Evolutionary conservation across 2,888 invertebrate species (phyloP).

Genomic region (Stenurella melanura): DNA sequence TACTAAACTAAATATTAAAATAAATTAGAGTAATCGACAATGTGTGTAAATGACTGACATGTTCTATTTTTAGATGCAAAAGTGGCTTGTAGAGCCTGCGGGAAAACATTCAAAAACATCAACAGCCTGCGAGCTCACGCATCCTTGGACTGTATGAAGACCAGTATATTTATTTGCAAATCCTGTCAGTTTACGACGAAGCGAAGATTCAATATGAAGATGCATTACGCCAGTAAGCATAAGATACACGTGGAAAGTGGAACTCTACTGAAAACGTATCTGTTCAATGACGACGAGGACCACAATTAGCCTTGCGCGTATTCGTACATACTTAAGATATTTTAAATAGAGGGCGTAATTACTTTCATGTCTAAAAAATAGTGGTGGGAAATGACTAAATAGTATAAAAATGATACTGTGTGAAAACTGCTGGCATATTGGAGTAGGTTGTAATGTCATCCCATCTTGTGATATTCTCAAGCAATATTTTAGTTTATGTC

Average conservation of each 20-base stretch:
- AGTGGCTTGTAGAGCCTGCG: slow-evolving; percentile 57
- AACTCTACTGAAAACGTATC: slow-evolving; percentile 32
- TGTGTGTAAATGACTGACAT: neutral
- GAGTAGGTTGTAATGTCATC: too few species aligned
- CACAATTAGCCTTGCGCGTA: neutral
- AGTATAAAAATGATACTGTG: too few species aligned
- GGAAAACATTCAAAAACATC: slow-evolving; percentile 64
- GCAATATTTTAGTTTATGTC: too few species aligned
- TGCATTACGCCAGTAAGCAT: slow-evolving; percentile 62
- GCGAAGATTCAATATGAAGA: slow-evolving; percentile 62
- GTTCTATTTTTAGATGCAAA: slow-evolving; percentile 35
- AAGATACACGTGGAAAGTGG: slow-evolving; percentile 54
- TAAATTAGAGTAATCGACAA: neutral
- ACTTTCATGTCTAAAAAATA: too few species aligned
- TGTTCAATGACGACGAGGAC: slow-evolving; percentile 16
- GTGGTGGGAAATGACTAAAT: too few species aligned
- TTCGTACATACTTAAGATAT: too few species aligned
- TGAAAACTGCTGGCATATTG: too few species aligned
- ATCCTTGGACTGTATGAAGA: slow-evolving; percentile 62
- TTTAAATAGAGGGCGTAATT: too few species aligned
- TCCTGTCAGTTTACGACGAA: slow-evolving; percentile 60
- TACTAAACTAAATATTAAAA: neutral
- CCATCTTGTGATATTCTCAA: too few species aligned
- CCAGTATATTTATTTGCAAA: slow-evolving; percentile 54
- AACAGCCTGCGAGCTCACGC: slow-evolving; percentile 64